Evolutionary conservation across 2,113 vertebrate species (phyloP), one percentile per base, ranked within the genome.

Genomic region (Ciconia boyciana): DNA sequence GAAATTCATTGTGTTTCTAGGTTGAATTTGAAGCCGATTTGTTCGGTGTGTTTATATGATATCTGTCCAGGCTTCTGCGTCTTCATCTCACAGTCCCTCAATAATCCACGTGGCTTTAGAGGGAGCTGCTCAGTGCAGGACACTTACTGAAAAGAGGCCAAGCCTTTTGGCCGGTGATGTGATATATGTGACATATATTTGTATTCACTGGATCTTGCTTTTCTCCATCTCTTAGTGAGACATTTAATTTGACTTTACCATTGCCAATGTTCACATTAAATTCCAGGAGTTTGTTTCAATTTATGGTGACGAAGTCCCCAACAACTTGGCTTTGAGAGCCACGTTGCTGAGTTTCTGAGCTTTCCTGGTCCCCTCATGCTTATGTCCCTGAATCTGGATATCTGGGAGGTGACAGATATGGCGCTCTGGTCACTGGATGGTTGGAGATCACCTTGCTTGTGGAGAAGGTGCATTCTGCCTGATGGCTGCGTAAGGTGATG

Each of bases 191-290:
- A 18, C 11, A 12, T 66, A 7, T 32, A 0, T 64, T 83, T 44
- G 5, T 41, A 2, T 54, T 55, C 64, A 24, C 64, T 69, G 54
- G 2, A 55, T 69, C 54, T 60, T 72, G 70, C n/a, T 79, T 88
- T 78, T 43, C 17, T 66, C 36, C 46, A 41, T 49, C 48, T 31
- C 57, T 54, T 15, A 15, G 15, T 9, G 19, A 76, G 65, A 61
- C 10, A 61, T 75, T 66, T 57, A 26, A 4, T 20, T 76, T 62
- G 36, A 25, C 68, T 90, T 80, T 0, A 16, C n/a, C 10, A 2
- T 48, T 62, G 31, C 24, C 48, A 31, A 3, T 3, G 5, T 54
- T 41, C 52, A 13, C 0, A 0, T 66, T 16, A 20, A 86, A 44
- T 64, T 64, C 39, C 44, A 20, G 58, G 12, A 1, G 1, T 44